These are phyloP conservation scores for Coptodon bakossiorum DNA, from an alignment of 2,113 vertebrate species.

Conservation along the genomic window DNA sequence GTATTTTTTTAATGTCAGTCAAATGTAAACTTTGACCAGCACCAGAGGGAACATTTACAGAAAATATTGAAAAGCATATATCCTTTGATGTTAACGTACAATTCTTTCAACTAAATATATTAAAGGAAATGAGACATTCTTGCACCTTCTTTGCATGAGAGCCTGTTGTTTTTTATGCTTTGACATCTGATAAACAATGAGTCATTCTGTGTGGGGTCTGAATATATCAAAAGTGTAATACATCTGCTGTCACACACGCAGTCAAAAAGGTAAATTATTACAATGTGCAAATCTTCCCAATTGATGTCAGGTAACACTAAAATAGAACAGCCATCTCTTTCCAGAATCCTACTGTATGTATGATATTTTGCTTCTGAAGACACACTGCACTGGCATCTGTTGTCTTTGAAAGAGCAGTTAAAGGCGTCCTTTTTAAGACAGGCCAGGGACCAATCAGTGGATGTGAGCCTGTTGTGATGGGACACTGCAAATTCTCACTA, in stretches of 20 bases:
- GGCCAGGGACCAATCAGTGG: constrained; percentile 53
- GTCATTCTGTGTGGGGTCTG: background rate
- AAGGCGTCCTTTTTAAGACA: constrained; percentile 33
- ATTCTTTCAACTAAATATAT: background rate
- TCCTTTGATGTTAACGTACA: background rate
- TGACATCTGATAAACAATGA: background rate
- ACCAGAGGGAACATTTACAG: background rate
- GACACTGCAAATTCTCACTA: constrained; percentile 33
- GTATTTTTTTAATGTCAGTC: too few species aligned
- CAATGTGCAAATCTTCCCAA: background rate
- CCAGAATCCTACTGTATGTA: background rate
- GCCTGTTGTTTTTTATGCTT: background rate
- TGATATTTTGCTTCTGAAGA: background rate
- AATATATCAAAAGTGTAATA: background rate
- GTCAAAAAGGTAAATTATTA: background rate
- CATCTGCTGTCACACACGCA: background rate
- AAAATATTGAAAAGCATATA: background rate
- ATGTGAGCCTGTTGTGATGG: constrained; percentile 27
- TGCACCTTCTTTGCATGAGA: background rate
- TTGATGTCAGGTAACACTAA: constrained; percentile 4
- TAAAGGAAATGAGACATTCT: background rate
- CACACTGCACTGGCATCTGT: background rate
- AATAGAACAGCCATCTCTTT: constrained; percentile 4
- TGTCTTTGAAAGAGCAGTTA: constrained; percentile 8
- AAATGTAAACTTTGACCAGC: background rate